Evolutionary conservation across 1,140 invertebrate species (phyloP).

Genomic region (Harlomillsia oculata): DNA sequence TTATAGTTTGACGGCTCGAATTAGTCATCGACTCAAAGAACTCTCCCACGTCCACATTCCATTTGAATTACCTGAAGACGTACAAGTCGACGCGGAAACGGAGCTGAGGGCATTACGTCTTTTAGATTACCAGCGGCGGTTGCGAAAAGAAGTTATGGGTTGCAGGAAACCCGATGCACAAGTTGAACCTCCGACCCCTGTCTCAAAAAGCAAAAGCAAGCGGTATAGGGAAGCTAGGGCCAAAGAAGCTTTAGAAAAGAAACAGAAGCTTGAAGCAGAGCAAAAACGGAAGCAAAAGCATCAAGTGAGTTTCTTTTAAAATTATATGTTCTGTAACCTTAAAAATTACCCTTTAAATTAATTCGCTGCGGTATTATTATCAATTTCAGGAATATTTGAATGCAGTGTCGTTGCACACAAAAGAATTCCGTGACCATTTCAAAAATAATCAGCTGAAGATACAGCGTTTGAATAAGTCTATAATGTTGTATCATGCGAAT

Average conservation of each 20-base stretch:
- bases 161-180: slow-evolving; percentile 53
- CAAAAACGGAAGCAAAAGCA: slow-evolving; percentile 51
- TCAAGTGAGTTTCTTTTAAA: slow-evolving; percentile 27
- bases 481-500: slow-evolving; percentile 57
- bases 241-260: slow-evolving; percentile 60
- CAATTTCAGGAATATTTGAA: slow-evolving; percentile 50
- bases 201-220: slow-evolving; percentile 59
- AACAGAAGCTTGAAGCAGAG: slow-evolving; percentile 59
- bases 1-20: slow-evolving; percentile 63
- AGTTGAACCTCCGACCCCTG: slow-evolving; percentile 56
- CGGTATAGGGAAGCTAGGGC: slow-evolving; percentile 55
- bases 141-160: slow-evolving; percentile 60
- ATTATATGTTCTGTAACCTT: neutral
- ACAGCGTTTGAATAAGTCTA: slow-evolving; percentile 52
- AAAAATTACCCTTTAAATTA: neutral
- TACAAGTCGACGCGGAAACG: slow-evolving; percentile 84
- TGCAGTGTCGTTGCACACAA: slow-evolving; percentile 55
- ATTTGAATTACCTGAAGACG: slow-evolving; percentile 87
- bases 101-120: slow-evolving; percentile 85
- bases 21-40: slow-evolving; percentile 72
- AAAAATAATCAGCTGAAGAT: slow-evolving; percentile 48
- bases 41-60: slow-evolving; percentile 85
- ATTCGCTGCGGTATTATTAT: neutral
- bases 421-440: slow-evolving; percentile 51
- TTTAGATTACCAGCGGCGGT: slow-evolving; percentile 87